phyloP scores from a whole-genome alignment of 2,888 invertebrate genomes.

The Miltochrista miniata region DNA sequence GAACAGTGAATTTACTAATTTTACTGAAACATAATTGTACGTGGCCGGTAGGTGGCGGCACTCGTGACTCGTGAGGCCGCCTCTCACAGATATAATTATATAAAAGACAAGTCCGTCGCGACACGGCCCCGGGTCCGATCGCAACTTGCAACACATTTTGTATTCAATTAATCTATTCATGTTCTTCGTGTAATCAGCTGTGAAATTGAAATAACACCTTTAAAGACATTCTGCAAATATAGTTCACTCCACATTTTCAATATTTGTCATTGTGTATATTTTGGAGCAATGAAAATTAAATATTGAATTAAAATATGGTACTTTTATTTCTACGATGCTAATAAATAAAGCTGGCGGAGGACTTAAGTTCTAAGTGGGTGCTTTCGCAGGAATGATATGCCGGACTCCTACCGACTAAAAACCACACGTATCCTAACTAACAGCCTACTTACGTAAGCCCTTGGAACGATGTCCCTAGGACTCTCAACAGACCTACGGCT shows the following conservation, averaged over 20 bases:
- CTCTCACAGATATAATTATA: slow-evolving; percentile 37
- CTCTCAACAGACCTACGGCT: too few species aligned
- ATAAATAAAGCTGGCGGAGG: too few species aligned
- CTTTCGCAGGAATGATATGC: too few species aligned
- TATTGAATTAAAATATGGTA: slow-evolving; percentile 69
- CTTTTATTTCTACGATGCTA: slow-evolving; percentile 34
- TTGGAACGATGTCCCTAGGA: too few species aligned
- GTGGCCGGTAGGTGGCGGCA: slow-evolving; percentile 56
- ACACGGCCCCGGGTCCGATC: slow-evolving; percentile 54
- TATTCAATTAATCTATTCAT: slow-evolving; percentile 74
- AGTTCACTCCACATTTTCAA: slow-evolving; percentile 71
- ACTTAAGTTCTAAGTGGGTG: too few species aligned
- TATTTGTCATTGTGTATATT: slow-evolving; percentile 82
- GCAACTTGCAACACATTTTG: slow-evolving; percentile 62
- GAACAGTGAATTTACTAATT: slow-evolving; percentile 80
- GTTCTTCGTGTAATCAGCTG: slow-evolving; percentile 80
- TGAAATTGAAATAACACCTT: slow-evolving; percentile 73
- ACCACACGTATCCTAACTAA: too few species aligned
- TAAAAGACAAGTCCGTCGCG: slow-evolving; percentile 58
- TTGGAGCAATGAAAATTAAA: slow-evolving; percentile 82
- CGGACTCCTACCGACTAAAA: too few species aligned
- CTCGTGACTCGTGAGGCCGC: slow-evolving; percentile 21
- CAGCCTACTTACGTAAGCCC: too few species aligned
- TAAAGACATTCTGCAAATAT: slow-evolving; percentile 75
- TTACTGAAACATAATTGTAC: slow-evolving; percentile 66